Conservation (phyloP, 2,113 vertebrate species). For the Caranx ignobilis region DNA sequence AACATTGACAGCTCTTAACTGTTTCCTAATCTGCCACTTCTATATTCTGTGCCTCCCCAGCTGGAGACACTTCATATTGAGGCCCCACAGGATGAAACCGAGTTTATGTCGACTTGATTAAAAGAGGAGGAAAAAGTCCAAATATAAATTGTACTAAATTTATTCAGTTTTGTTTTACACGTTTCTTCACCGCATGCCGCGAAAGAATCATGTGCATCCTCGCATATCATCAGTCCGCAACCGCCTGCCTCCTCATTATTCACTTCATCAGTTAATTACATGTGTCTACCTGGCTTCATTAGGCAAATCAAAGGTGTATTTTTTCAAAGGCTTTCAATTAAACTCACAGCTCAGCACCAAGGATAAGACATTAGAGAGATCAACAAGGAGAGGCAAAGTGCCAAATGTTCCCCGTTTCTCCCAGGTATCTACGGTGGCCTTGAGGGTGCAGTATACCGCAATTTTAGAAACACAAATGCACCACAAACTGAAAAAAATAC, state of each 20-base stretch:
- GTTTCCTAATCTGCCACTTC: slow-evolving; percentile 64
- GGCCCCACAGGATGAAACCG: background rate
- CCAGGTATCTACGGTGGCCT: too few relatives aligned
- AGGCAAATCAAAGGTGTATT: slow-evolving; percentile 28
- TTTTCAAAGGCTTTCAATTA: slow-evolving; percentile 13
- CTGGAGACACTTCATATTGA: slow-evolving; percentile 35
- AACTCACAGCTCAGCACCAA: slow-evolving; percentile 1
- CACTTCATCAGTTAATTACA: slow-evolving; percentile 12
- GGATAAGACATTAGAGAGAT: slow-evolving; percentile 10
- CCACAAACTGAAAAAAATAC: too few relatives aligned
- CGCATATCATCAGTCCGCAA: slow-evolving; percentile 5
- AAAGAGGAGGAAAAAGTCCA: background rate
- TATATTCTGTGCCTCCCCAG: slow-evolving; percentile 49
- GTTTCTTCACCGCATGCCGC: background rate
- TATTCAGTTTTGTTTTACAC: background rate
- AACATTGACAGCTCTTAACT: slow-evolving; percentile 56
- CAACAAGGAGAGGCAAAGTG: slow-evolving; percentile 11
- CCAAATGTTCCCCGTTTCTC: background rate
- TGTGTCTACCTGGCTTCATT: slow-evolving; percentile 30
- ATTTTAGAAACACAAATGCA: too few relatives aligned
- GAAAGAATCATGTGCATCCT: background rate
- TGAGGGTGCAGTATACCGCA: too few relatives aligned
- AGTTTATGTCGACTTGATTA: slow-evolving; percentile 16
- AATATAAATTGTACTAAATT: slow-evolving; percentile 14
- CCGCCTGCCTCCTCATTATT: slow-evolving; percentile 19